A percentile compares a stretch with the other conserved stretches of the same genome.
Conservation (phyloP, 2,888 invertebrate species). For the Candidula unifasciata region DNA sequence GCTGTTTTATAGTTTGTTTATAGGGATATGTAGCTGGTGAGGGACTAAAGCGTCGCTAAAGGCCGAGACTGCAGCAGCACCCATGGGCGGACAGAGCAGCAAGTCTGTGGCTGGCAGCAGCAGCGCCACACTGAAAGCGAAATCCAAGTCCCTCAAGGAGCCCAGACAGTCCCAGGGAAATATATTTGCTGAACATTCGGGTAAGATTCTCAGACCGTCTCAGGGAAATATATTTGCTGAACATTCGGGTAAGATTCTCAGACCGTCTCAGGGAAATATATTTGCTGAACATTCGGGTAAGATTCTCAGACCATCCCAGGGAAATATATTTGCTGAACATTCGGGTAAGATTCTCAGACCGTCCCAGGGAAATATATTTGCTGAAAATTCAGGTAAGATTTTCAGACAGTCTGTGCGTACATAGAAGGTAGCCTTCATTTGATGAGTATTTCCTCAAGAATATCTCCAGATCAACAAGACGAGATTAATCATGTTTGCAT, state of each 20-base stretch:
- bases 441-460: too few species aligned
- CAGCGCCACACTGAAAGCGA: not conserved
- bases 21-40: not conserved
- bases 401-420: not conserved
- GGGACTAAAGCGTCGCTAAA: not conserved
- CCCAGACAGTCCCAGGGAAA: slow-evolving; percentile 21
- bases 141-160: slow-evolving; percentile 7
- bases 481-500: too few species aligned
- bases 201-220: too few species aligned
- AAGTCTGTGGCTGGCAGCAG: not conserved
- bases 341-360: not conserved
- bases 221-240: slow-evolving; percentile 29
- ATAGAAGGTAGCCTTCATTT: too few species aligned
- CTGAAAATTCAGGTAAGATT: not conserved
- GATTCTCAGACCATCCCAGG: not conserved
- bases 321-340: slow-evolving; percentile 34
- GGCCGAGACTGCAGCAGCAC: not conserved
- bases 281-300: slow-evolving; percentile 37
- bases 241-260: slow-evolving; percentile 15
- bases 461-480: too few species aligned
- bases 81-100: slow-evolving; percentile 19
- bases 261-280: not conserved
- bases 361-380: not conserved
- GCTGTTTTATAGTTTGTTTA: not conserved
- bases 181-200: not conserved